phyloP scores from a whole-genome alignment of 2,888 invertebrate species.

The Gari tellinella region DNA sequence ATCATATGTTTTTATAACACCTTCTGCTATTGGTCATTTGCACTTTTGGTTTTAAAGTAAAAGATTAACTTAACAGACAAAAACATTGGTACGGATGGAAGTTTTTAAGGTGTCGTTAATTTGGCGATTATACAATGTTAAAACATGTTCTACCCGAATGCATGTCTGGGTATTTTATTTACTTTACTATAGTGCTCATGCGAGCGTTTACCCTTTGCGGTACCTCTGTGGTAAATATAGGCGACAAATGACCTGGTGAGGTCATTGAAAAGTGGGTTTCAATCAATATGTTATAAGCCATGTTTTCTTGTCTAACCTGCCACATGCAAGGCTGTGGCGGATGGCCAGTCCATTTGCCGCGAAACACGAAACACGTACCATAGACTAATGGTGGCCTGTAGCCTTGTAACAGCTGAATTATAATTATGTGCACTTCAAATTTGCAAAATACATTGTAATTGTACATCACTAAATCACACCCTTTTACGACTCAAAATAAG shows the following conservation, averaged over 20 bases:
- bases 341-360: constrained; percentile 11
- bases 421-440: too few relatives aligned
- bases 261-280: constrained; percentile 48
- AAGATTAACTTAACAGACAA: too few relatives aligned
- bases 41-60: too few relatives aligned
- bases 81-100: too few relatives aligned
- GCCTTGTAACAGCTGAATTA: too few relatives aligned
- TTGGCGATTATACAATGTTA: not conserved
- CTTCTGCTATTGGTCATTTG: too few relatives aligned
- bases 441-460: too few relatives aligned
- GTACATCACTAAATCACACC: too few relatives aligned
- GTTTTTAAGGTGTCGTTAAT: too few relatives aligned
- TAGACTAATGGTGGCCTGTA: too few relatives aligned
- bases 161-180: not conserved
- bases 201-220: constrained; percentile 11
- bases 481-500: too few relatives aligned
- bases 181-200: constrained; percentile 41
- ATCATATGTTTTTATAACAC: too few relatives aligned
- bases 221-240: constrained; percentile 8
- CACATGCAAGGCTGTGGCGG: constrained; percentile 6
- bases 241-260: constrained; percentile 31
- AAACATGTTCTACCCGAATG: not conserved
- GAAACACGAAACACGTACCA: not conserved
- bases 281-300: constrained; percentile 39
- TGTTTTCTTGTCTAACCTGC: constrained; percentile 5